Base-by-base conservation (phyloP, 2,797 vertebrate genomes). In the Argyrosomus regius region DNA sequence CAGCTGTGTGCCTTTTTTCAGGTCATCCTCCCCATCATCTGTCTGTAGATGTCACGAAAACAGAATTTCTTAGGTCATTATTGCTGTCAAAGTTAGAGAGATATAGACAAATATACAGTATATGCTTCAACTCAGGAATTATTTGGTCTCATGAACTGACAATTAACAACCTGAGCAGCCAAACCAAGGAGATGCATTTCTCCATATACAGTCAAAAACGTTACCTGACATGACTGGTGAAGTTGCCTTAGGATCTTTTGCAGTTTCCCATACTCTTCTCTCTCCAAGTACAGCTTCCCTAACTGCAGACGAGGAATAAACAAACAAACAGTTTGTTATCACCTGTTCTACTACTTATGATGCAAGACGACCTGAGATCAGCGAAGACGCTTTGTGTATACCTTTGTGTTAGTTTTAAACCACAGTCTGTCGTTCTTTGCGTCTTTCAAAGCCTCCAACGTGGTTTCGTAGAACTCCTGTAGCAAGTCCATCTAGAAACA, bases 381-480 rank as follows among this genome's bases (percentile, higher is more conserved):
- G 2, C 6, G 6, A 49, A 31, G 1, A 61, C 56, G 5, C 5
- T 24, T 39, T 92, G 89, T 92, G 88, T 93, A 93, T 96, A 99
- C 98, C 98, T 99, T 99, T 92, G 98, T 99, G 91, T 99, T 99
- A 76, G 98, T 99, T 94, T 99, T 99, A 95, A 99, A 99, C 98
- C 98, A 99, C 86, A 99, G 95, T 93, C 98, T 96, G 93, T 99
- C 98, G 88, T 99, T 99, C 94, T 99, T 99, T 87, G 98, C 98
- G 93, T 99, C 98, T 95, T 99, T 99, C 93, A 96, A 93, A 73
- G 98, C 98, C 88, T 99, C 98, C 93, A 99, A 90, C 50, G 98
- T 99, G 79, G 98, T 99, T 96, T 99, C 98, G 87, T 99, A 99
- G 94, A 99, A 99, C 95, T 99, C 98, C 93, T 99, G 98, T 88